Evolutionary conservation across 1,140 invertebrate species (phyloP).

Genomic region (Ptiloglossa arizonensis): DNA sequence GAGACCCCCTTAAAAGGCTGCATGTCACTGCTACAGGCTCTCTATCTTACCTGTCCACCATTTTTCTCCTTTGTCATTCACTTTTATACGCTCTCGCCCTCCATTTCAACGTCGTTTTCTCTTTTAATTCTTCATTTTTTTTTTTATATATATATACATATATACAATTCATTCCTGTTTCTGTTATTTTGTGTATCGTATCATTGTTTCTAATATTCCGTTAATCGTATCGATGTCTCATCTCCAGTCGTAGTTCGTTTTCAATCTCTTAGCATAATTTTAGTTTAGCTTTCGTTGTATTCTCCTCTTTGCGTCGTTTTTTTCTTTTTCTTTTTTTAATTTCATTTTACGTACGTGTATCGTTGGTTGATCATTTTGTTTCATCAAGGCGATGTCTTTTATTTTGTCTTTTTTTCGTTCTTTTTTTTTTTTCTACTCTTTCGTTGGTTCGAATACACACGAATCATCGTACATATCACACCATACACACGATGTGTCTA

Average conservation of each 20-base stretch:
- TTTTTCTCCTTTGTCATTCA: slow-evolving; percentile 7
- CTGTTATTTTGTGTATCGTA: slow-evolving; percentile 20
- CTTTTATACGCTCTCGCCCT: slow-evolving; percentile 1
- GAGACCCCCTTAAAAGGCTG: slow-evolving; percentile 73
- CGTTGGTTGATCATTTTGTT: background rate
- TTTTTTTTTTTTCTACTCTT: background rate
- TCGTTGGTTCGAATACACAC: background rate
- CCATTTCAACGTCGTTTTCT: background rate
- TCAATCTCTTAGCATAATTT: background rate
- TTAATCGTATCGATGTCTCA: slow-evolving; percentile 13
- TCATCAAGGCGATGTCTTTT: background rate
- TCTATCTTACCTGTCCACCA: slow-evolving; percentile 34
- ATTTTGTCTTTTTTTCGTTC: background rate
- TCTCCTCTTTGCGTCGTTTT: background rate
- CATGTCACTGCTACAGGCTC: slow-evolving; percentile 58
- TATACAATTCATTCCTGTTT: slow-evolving; percentile 7
- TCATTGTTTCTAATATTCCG: slow-evolving; percentile 26
- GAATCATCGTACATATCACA: background rate
- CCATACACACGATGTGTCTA: background rate
- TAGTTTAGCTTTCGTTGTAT: slow-evolving; percentile 21
- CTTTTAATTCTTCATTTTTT: background rate
- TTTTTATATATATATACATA: no score
- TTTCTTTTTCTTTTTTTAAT: background rate
- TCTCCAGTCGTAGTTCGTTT: background rate
- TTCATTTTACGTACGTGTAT: background rate